Base-by-base conservation (phyloP, 2,888 invertebrate genomes). In the Gari tellinella region DNA sequence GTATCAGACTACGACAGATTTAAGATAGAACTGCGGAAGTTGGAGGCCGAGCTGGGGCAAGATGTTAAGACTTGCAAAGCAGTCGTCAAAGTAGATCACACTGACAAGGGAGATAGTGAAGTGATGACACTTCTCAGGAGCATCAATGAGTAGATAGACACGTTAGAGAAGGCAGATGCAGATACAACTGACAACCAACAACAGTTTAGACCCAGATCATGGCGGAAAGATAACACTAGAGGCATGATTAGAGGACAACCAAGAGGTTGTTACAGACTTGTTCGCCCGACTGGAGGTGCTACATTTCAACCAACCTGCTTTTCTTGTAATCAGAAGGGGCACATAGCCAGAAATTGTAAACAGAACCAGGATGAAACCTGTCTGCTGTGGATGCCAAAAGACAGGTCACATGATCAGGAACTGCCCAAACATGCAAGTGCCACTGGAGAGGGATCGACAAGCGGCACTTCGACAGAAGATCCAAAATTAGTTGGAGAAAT, bases 351-450 rank as follows among this genome's bases (percentile, higher is more conserved):
- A 43, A 25, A 52, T n/a, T 60, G 67, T 38, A n/a, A 37, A 46
- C 23, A 41, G 14, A 17, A 14, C 14, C 15, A 17, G 5, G 7
- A 19, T 17, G 37, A 26, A 14, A 15, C 1, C 4, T 10, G 17
- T 19, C 1, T 60, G 66, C 25, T 60, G 7, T 45, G 45, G 57
- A 1, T 69, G 63, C 40, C 21, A 52, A 1, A 4, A 55, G 21
- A 17, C 26, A 15, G 52, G 64, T 23, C 70, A 58, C 46, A 43
- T 61, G n/a, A 19, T 26, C 10, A 53, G 43, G 46, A 23, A 70
- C 38, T 58, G 64, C 60, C 70, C 64, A 62, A 72, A 67, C 19
- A 0, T 5, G 15, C 61, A 38, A 53, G 61, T 72, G 62, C 72
- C 40, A 8, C 12, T 5, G 40, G 55, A 7, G 31, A 3, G 10